Conservation (phyloP, 1,140 invertebrate species). For the Psix sp. region DNA sequence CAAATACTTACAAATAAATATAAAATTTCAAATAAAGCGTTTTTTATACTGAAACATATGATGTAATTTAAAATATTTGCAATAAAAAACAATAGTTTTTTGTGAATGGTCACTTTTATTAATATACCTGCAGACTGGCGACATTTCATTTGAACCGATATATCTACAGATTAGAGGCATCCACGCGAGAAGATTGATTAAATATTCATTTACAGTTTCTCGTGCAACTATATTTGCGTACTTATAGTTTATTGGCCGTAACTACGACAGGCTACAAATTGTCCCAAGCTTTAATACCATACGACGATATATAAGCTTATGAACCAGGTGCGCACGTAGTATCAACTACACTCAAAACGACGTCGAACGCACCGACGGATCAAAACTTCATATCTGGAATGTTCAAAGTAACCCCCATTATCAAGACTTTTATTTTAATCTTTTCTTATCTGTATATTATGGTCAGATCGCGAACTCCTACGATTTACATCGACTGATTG, state of each 20-base stretch:
- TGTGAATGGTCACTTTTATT: constrained; percentile 20
- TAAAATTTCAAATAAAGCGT: too few relatives aligned
- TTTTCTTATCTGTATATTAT: too few relatives aligned
- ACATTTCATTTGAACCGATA: constrained; percentile 59
- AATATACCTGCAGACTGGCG: constrained; percentile 46
- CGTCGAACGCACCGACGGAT: constrained; percentile 13
- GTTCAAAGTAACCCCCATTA: too few relatives aligned
- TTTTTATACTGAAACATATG: too few relatives aligned
- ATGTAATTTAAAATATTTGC: too few relatives aligned
- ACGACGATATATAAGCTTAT: constrained; percentile 52
- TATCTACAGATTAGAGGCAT: constrained; percentile 70
- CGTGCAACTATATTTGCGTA: constrained; percentile 68
- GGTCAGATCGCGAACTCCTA: too few relatives aligned
- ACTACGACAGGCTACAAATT: constrained; percentile 73
- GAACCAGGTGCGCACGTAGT: constrained; percentile 42
- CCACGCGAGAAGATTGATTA: constrained; percentile 74
- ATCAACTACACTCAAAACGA: constrained; percentile 17
- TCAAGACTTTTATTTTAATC: background rate
- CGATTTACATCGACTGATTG: too few relatives aligned
- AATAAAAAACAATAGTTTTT: background rate
- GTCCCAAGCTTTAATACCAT: constrained; percentile 68
- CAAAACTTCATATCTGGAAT: constrained; percentile 12
- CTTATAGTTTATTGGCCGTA: constrained; percentile 74
- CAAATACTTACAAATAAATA: too few relatives aligned
- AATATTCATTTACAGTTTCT: constrained; percentile 73